Base-by-base conservation (phyloP, 2,888 invertebrate genomes). In the Sinhomidia bicolor region DNA sequence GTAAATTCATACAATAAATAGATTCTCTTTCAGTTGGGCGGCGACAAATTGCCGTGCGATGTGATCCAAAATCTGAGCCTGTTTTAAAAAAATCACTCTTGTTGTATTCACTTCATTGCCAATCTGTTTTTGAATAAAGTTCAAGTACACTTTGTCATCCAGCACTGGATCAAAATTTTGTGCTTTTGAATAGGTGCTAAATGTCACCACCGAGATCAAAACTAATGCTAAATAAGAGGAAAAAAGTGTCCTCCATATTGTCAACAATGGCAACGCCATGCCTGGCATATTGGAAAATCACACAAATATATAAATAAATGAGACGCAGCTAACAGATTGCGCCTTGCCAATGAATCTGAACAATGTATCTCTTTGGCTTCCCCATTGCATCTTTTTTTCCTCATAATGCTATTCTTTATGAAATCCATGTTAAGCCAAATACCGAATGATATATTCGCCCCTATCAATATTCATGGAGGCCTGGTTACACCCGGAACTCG, bases 1-100 rank as follows among this genome's bases (percentile, higher is more conserved):
- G 17, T 6, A 62, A 20, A 32, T 68, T 2, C 68, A 80, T 89
- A 91, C 92, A 83, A 89, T 90, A 68, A 92, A 92, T 17, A 92
- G 83, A 83, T 92, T 92, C 74, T 91, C 90, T 26, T 91, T 92
- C 1, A 92, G 20, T 81, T 90, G 90, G 0, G 92, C 92, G 4
- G 91, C 91, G n/a, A 92, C 91, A 88, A 91, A 92, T 41, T 90
- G 80, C 29, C 87, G 60, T 0, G 92, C 90, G 0, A 91, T 44
- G 14, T 68, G 57, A 82, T 92, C 90, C 47, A 91, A 86, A 20
- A 90, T 57, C 44, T 86, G 83, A 7, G 92, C 91, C 41, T 92
- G 90, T 1, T 84, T 81, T 0, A 90, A 71, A n/a, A 92, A 89
- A 26, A 89, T 88, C 10, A 10, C 57, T 57, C 89, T 86, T 0